phyloP scores from a whole-genome alignment of 2,113 vertebrate genomes.

The Leptobrachium ailaonicum region DNA sequence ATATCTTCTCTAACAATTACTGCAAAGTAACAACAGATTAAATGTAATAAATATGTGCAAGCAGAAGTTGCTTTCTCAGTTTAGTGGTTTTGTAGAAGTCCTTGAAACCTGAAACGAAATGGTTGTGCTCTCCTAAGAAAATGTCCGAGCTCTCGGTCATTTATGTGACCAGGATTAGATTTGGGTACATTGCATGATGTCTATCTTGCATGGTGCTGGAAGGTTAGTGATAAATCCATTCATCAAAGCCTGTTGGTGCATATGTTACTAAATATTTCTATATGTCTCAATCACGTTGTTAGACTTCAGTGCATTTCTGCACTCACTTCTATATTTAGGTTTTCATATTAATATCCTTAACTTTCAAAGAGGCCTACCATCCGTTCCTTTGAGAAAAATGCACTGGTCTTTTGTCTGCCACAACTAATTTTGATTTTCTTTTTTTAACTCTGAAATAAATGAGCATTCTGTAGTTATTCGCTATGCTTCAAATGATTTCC shows the following conservation, averaged over 20 bases:
- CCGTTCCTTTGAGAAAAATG: not conserved
- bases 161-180: not conserved
- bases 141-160: not conserved
- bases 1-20: conserved; percentile 16
- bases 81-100: not conserved
- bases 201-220: not conserved
- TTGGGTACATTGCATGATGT: not conserved
- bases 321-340: conserved; percentile 5
- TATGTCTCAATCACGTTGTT: not conserved
- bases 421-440: not conserved
- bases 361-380: not conserved
- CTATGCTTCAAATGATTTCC: not conserved
- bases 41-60: not conserved
- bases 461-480: not conserved
- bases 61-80: not conserved
- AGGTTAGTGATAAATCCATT: not conserved
- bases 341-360: not conserved
- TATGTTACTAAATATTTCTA: not conserved
- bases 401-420: not conserved
- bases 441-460: not conserved
- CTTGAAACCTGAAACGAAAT: not conserved
- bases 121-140: not conserved
- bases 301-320: not conserved
- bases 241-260: not conserved
- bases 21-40: too few species aligned